A percentile compares a stretch with the other conserved stretches of the same genome.
phyloP scores from a whole-genome alignment of 2,797 vertebrate genomes.

The Furcifer pardalis region DNA sequence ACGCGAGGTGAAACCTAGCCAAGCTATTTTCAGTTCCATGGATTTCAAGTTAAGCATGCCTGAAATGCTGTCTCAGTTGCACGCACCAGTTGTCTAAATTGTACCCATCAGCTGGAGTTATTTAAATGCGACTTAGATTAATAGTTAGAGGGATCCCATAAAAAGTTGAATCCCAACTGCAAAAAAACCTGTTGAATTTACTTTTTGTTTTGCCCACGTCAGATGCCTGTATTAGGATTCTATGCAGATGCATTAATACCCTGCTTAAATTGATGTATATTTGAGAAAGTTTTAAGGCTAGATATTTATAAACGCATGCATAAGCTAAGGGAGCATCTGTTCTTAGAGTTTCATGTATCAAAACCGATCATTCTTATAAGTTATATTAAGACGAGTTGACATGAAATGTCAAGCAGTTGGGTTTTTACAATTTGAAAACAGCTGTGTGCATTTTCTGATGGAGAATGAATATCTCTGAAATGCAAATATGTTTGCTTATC shows the following conservation, averaged over 20 bases:
- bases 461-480: not conserved
- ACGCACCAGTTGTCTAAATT: not conserved
- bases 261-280: not conserved
- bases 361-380: not conserved
- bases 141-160: not conserved
- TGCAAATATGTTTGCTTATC: not conserved
- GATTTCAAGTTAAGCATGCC: not conserved
- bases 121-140: not conserved
- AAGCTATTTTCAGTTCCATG: not conserved
- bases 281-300: not conserved
- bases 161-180: not conserved
- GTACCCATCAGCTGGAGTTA: not conserved
- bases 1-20: not conserved
- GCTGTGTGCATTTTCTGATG: not conserved
- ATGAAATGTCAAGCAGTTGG: conserved; percentile 1
- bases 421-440: not conserved
- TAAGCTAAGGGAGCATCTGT: not conserved
- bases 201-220: not conserved
- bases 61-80: not conserved
- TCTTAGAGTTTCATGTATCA: conserved; percentile 2
- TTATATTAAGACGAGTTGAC: not conserved
- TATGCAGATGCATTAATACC: not conserved
- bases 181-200: not conserved
- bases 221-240: not conserved
- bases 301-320: conserved; percentile 1